Conservation (phyloP, 2,888 invertebrate genomes). For the Eilema sororculum region DNA sequence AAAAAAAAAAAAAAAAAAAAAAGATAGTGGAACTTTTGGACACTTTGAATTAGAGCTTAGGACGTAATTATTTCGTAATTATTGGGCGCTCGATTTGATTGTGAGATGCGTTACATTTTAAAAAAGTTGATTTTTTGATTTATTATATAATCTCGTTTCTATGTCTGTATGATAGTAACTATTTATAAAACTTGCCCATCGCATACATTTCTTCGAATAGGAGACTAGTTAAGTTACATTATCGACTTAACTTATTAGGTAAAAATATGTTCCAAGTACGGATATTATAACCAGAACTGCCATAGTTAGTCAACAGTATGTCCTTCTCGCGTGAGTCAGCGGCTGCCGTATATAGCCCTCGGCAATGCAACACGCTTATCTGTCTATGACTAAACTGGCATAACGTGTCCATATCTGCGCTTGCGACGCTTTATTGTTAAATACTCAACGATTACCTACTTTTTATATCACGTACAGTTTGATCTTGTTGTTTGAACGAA, state of each 20-base stretch:
- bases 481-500: no score
- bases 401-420: slow-evolving; percentile 22
- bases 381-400: slow-evolving; percentile 21
- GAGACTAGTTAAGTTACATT: background rate
- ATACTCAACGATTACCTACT: background rate
- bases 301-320: slow-evolving; percentile 23
- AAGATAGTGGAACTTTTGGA: no score
- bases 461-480: background rate
- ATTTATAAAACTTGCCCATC: background rate
- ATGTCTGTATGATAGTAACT: background rate
- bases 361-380: slow-evolving; percentile 29
- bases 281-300: background rate
- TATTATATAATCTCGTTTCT: no score
- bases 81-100: no score
- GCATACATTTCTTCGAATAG: background rate
- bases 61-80: no score
- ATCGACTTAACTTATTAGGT: background rate
- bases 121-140: no score
- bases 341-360: slow-evolving; percentile 21
- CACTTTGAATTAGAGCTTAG: no score
- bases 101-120: no score
- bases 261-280: background rate
- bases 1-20: no score
- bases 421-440: background rate
- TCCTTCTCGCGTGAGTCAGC: slow-evolving; percentile 32